phyloP scores from a whole-genome alignment of 1,140 invertebrate species.

The Neodiprion lecontei region DNA sequence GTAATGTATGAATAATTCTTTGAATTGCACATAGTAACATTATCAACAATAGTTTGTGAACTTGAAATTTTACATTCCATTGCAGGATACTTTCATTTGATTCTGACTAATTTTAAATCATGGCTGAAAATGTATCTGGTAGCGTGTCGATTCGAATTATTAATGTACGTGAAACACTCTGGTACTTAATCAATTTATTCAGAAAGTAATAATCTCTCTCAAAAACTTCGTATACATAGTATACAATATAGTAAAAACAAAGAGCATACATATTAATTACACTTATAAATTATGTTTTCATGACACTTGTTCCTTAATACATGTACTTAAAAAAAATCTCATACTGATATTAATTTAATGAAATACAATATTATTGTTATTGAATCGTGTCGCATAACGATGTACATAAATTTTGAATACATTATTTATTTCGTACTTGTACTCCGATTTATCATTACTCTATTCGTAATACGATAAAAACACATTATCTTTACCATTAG shows the following conservation, averaged over 20 bases:
- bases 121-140: no score
- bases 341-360: neutral
- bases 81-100: no score
- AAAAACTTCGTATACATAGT: neutral
- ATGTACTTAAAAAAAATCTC: constrained; percentile 5
- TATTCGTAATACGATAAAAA: constrained; percentile 8
- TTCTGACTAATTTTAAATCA: no score
- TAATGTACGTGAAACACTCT: neutral
- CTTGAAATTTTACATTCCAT: no score
- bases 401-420: no score
- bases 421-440: no score
- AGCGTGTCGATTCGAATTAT: neutral
- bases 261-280: neutral
- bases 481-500: constrained; percentile 7
- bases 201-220: neutral
- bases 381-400: no score
- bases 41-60: no score
- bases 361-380: no score
- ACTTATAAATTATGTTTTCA: neutral
- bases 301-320: neutral
- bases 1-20: no score
- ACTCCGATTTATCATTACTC: no score
- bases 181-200: neutral
- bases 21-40: no score
- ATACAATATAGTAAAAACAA: neutral